phyloP scores from a whole-genome alignment of 2,888 invertebrate genomes.

The Noctua fimbriata region DNA sequence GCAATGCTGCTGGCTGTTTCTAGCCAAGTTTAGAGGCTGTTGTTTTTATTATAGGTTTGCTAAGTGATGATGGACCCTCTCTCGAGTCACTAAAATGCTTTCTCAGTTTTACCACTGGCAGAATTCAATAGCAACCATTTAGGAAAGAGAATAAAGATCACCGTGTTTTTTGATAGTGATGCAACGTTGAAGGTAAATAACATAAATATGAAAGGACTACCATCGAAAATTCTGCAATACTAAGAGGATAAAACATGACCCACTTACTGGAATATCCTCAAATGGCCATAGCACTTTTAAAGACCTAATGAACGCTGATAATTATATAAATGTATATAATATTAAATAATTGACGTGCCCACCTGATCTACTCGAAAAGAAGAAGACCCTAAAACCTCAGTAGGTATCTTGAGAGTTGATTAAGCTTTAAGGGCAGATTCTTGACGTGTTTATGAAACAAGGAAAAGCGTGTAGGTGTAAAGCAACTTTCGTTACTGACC shows the following conservation, averaged over 20 bases:
- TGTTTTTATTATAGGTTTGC: not conserved
- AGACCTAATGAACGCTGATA: not conserved
- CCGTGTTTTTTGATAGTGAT: not conserved
- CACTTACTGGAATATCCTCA: not conserved
- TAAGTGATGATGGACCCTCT: not conserved
- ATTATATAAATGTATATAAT: no score
- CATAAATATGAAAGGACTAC: not conserved
- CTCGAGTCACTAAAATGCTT: not conserved
- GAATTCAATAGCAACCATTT: not conserved
- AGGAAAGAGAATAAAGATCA: no score
- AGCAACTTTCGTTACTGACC: not conserved
- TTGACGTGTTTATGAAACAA: not conserved
- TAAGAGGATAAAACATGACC: not conserved
- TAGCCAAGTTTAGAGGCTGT: not conserved
- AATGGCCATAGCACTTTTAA: not conserved
- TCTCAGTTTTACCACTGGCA: not conserved
- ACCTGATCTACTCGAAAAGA: no score
- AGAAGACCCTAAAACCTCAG: no score
- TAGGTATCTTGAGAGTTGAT: not conserved
- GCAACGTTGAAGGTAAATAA: not conserved
- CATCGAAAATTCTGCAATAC: not conserved
- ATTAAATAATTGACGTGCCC: not conserved
- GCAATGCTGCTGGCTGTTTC: constrained; percentile 1
- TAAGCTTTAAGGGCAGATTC: not conserved
- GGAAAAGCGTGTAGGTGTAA: not conserved